These are phyloP conservation scores for Melinopterus prodromus DNA, from an alignment of 2,888 invertebrate species.

Conservation along the genomic window DNA sequence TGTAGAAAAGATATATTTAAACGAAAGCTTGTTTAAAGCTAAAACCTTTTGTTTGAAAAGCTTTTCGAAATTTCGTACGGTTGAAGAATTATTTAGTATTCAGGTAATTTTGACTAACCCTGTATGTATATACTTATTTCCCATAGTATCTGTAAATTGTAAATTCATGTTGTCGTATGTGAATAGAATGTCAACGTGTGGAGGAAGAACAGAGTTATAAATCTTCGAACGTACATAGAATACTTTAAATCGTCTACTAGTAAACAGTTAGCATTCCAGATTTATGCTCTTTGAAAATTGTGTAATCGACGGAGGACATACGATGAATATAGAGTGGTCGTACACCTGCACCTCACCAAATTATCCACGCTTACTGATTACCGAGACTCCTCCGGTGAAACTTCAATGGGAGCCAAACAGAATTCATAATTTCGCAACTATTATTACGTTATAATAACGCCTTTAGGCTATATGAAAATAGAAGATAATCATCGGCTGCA, in stretches of 20 bases:
- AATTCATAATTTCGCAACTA: background rate
- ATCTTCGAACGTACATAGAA: constrained; percentile 4
- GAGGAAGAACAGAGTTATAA: background rate
- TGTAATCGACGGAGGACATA: background rate
- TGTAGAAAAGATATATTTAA: too few species aligned
- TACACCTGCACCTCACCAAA: background rate
- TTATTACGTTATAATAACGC: background rate
- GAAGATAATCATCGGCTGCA: background rate
- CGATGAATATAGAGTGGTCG: background rate
- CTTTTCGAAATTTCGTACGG: too few species aligned
- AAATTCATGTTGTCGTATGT: constrained; percentile 4
- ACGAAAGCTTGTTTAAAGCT: too few species aligned
- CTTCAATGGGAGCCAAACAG: background rate
- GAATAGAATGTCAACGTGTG: background rate
- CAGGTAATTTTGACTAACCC: too few species aligned
- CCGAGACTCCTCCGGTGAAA: background rate
- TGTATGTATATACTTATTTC: background rate
- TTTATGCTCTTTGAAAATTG: background rate
- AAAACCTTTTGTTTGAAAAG: too few species aligned
- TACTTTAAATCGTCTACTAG: background rate
- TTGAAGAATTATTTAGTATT: too few species aligned
- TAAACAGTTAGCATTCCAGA: background rate
- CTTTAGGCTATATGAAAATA: background rate
- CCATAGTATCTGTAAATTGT: background rate
- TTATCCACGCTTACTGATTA: background rate